Conservation (phyloP, 2,888 invertebrate species). For the Brachynemurus nebulosus region DNA sequence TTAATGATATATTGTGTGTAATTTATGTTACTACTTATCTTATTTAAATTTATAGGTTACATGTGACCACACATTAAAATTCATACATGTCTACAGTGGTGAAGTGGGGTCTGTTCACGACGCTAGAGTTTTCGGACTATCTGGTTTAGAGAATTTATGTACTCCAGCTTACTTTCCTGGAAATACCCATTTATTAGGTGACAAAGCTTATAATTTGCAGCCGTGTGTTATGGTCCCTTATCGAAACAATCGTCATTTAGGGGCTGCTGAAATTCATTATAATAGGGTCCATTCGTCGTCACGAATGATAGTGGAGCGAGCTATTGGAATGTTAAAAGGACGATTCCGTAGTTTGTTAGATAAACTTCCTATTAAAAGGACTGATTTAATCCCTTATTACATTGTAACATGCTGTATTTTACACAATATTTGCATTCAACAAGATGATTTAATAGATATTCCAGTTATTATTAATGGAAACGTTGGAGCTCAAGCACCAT, state of each 20-base stretch:
- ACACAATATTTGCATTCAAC: slow-evolving; percentile 1
- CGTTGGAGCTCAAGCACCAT: not conserved
- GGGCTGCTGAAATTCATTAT: not conserved
- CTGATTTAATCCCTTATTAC: slow-evolving; percentile 2
- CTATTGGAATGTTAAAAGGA: not conserved
- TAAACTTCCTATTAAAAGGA: slow-evolving; percentile 3
- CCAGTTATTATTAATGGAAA: too few relatives aligned
- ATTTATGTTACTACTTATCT: too few relatives aligned
- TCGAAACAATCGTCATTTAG: not conserved
- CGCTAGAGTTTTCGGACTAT: slow-evolving; percentile 13
- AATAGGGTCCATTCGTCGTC: not conserved
- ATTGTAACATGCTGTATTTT: not conserved
- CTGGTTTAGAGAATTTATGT: slow-evolving; percentile 11
- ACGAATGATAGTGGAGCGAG: not conserved
- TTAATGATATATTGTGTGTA: too few relatives aligned
- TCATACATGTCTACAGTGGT: slow-evolving; percentile 13
- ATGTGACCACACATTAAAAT: slow-evolving; percentile 12
- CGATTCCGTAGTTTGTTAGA: slow-evolving; percentile 3
- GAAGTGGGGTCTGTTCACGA: slow-evolving; percentile 15
- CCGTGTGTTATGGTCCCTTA: slow-evolving; percentile 4
- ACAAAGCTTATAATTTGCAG: slow-evolving; percentile 1
- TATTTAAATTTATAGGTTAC: slow-evolving; percentile 13
- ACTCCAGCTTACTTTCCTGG: slow-evolving; percentile 6
- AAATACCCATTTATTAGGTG: not conserved
- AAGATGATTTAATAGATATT: slow-evolving; percentile 3